A percentile compares a stretch with the other conserved stretches of the same genome.
These are phyloP conservation scores for Xiphophorus birchmanni DNA, from an alignment of 2,797 vertebrate genomes.

Conservation along the genomic window DNA sequence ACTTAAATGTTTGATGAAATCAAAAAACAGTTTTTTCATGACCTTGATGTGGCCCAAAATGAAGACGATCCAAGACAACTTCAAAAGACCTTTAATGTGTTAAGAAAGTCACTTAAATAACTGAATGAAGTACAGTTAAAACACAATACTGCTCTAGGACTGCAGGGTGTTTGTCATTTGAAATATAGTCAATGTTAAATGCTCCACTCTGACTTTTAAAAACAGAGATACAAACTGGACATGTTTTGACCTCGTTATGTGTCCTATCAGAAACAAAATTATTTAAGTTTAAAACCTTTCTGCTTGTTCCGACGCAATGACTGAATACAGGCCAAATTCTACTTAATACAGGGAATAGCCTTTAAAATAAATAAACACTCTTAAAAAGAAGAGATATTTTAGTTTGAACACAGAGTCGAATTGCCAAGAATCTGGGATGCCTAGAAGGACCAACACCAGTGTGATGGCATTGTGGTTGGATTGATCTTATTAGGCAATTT, in stretches of 20 bases:
- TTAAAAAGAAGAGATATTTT: background rate
- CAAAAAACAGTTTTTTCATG: too few species aligned
- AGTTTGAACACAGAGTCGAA: background rate
- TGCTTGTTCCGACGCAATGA: background rate
- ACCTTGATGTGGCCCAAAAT: too few species aligned
- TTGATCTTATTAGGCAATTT: too few species aligned
- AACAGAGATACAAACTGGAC: background rate
- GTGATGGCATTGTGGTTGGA: background rate
- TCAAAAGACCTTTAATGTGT: background rate
- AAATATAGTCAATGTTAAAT: background rate
- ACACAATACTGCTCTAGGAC: background rate
- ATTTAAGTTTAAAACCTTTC: background rate
- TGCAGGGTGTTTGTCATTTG: background rate
- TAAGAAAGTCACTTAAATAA: background rate
- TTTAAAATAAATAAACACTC: background rate
- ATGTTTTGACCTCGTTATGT: background rate
- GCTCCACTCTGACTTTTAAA: background rate
- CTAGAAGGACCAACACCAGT: background rate
- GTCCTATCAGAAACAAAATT: background rate
- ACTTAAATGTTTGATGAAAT: too few species aligned
- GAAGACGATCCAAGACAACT: too few species aligned
- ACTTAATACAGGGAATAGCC: background rate
- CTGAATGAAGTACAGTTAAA: background rate
- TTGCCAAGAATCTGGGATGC: background rate
- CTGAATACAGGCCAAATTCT: background rate